A percentile compares a stretch with the other conserved stretches of the same genome.
Evolutionary conservation across 2,888 invertebrate species (phyloP).

Genomic region (Alloplasta piceator): DNA sequence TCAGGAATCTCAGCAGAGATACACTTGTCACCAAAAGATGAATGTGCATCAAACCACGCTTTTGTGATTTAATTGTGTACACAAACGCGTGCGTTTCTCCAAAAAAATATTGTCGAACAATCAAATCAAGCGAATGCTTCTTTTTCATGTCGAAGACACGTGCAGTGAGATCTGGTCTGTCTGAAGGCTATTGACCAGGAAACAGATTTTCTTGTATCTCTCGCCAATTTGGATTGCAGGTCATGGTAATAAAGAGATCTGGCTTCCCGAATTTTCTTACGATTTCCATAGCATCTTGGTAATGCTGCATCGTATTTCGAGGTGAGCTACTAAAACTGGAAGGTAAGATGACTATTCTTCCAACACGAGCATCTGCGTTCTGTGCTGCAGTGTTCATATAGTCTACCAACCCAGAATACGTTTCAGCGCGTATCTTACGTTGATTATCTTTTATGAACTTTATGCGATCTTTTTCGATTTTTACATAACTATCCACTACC

Average conservation of each 20-base stretch:
- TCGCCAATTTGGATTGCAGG: constrained; percentile 43
- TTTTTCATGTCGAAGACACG: constrained; percentile 66
- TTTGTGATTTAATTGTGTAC: constrained; percentile 14
- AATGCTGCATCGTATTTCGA: constrained; percentile 76
- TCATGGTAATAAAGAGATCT: no score
- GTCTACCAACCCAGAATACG: constrained; percentile 71
- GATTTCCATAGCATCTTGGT: no score
- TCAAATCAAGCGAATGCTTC: constrained; percentile 54
- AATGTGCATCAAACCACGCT: no score
- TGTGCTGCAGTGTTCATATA: constrained; percentile 69
- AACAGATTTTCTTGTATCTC: constrained; percentile 78
- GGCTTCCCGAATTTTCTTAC: no score
- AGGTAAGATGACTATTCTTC: constrained; percentile 69
- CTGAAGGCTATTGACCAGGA: constrained; percentile 69
- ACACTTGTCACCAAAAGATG: constrained; percentile 44
- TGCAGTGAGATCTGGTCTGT: constrained; percentile 79
- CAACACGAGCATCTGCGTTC: constrained; percentile 64
- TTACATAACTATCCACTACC: constrained; percentile 69
- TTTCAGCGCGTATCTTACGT: constrained; percentile 60
- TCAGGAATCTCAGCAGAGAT: constrained; percentile 78
- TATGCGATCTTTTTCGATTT: constrained; percentile 73
- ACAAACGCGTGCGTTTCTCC: constrained; percentile 62
- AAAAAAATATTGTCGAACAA: constrained; percentile 59
- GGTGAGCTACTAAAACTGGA: constrained; percentile 73
- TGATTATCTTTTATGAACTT: constrained; percentile 56